Evolutionary conservation across 2,797 vertebrate species (phyloP).

Genomic region (Tokudaia muenninki): DNA sequence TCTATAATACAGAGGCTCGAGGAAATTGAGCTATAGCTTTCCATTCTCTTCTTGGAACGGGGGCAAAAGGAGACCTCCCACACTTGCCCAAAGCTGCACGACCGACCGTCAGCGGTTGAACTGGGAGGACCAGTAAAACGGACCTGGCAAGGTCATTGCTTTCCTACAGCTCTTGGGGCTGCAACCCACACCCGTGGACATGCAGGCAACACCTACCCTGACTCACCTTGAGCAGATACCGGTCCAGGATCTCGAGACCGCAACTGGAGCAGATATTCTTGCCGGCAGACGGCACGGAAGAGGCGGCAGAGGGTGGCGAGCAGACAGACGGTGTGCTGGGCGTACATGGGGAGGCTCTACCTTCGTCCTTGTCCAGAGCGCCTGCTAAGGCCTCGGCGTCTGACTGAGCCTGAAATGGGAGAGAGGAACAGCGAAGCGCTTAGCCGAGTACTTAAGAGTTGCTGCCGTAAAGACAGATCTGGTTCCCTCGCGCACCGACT

Average conservation of each 20-base stretch:
- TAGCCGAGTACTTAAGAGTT: constrained; percentile 30
- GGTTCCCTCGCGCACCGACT: background rate
- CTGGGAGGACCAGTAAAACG: background rate
- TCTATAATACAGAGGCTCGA: background rate
- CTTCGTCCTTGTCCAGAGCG: constrained; percentile 94
- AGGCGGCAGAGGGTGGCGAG: constrained; percentile 94
- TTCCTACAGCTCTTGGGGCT: background rate
- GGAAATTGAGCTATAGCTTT: constrained; percentile 32
- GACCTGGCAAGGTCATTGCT: background rate
- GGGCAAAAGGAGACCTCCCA: background rate
- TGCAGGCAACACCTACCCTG: background rate
- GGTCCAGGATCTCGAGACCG: constrained; percentile 96
- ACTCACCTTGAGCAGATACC: constrained; percentile 96
- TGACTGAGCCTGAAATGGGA: constrained; percentile 93
- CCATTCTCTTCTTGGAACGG: background rate
- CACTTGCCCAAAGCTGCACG: background rate
- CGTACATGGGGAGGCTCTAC: constrained; percentile 93
- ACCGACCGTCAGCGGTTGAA: background rate
- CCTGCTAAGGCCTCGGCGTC: constrained; percentile 95
- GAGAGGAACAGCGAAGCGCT: constrained; percentile 28
- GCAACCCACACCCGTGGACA: background rate
- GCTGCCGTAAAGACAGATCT: background rate
- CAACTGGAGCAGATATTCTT: constrained; percentile 98
- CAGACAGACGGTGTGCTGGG: constrained; percentile 96
- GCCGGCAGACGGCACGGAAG: constrained; percentile 93